Evolutionary conservation across 1,140 invertebrate species (phyloP).

Genomic region (Camponotus pennsylvanicus): DNA sequence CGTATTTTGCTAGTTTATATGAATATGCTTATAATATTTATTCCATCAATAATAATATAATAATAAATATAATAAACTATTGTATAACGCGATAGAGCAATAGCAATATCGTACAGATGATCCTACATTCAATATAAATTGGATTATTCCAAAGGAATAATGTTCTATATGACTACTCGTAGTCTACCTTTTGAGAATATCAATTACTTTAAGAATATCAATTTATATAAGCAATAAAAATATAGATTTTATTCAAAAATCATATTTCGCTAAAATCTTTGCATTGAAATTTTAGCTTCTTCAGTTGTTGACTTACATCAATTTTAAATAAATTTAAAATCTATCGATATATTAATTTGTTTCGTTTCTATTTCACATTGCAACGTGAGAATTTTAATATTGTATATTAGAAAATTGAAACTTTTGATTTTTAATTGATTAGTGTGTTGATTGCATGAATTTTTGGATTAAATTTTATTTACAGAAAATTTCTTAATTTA

Average conservation of each 20-base stretch:
- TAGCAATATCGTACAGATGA: conserved; percentile 12
- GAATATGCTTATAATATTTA: not conserved
- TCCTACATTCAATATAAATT: conserved; percentile 16
- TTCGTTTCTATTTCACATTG: not conserved
- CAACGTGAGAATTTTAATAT: not conserved
- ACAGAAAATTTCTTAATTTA: not conserved
- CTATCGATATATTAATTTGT: not conserved
- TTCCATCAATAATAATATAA: conserved; percentile 5
- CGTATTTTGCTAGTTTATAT: not conserved
- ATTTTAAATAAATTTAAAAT: not conserved
- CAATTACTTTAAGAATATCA: conserved; percentile 12
- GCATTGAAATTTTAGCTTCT: not conserved
- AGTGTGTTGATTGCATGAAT: not conserved
- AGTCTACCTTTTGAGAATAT: conserved; percentile 4
- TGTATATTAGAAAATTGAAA: not conserved
- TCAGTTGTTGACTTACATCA: not conserved
- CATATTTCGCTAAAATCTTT: not conserved
- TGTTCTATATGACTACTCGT: not conserved
- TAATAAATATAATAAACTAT: conserved; percentile 10
- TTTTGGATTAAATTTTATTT: conserved; percentile 2
- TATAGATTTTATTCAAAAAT: not conserved
- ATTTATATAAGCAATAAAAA: not conserved
- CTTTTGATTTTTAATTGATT: not conserved
- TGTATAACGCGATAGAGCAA: not conserved
- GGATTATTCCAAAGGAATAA: conserved; percentile 13